A percentile compares a stretch with the other conserved stretches of the same genome.
Conservation (phyloP, 2,888 invertebrate genomes). For the Pristionchus mayeri region DNA sequence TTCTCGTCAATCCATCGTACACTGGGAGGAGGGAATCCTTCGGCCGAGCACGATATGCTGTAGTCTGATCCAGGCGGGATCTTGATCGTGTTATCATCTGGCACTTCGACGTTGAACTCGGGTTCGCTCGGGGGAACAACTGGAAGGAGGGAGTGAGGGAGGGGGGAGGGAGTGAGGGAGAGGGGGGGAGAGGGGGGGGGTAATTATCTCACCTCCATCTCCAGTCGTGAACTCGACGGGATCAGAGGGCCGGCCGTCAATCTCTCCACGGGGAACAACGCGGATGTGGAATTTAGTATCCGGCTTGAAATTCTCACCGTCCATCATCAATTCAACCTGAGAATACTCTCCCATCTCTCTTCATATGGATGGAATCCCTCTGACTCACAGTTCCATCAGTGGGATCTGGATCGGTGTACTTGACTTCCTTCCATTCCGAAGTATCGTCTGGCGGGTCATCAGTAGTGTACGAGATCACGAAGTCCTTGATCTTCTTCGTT, state of each 20-base stretch:
- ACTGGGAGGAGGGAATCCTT: constrained; percentile 72
- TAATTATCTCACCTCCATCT: constrained; percentile 72
- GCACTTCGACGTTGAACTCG: constrained; percentile 69
- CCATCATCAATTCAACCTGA: constrained; percentile 62
- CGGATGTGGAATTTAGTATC: constrained; percentile 73
- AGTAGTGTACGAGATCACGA: constrained; percentile 72
- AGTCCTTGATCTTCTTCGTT: constrained; percentile 68
- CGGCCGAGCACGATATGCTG: constrained; percentile 66
- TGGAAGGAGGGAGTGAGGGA: constrained; percentile 48
- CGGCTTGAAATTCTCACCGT: constrained; percentile 75
- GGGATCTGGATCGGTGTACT: constrained; percentile 66
- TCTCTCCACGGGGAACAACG: constrained; percentile 72
- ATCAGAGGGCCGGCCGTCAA: constrained; percentile 70
- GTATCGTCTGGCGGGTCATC: constrained; percentile 73
- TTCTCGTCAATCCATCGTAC: constrained; percentile 73
- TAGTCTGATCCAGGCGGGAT: constrained; percentile 72
- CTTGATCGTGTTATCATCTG: constrained; percentile 68
- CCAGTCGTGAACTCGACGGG: constrained; percentile 67
- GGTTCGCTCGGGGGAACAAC: constrained; percentile 73
- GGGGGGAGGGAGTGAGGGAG: not conserved
- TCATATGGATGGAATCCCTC: too few species aligned
- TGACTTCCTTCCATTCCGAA: constrained; percentile 73
- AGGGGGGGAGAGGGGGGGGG: not conserved
- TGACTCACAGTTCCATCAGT: constrained; percentile 55
- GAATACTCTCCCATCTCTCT: constrained; percentile 4